phyloP scores from a whole-genome alignment of 2,113 vertebrate species.

The Neotragus pygmaeus region DNA sequence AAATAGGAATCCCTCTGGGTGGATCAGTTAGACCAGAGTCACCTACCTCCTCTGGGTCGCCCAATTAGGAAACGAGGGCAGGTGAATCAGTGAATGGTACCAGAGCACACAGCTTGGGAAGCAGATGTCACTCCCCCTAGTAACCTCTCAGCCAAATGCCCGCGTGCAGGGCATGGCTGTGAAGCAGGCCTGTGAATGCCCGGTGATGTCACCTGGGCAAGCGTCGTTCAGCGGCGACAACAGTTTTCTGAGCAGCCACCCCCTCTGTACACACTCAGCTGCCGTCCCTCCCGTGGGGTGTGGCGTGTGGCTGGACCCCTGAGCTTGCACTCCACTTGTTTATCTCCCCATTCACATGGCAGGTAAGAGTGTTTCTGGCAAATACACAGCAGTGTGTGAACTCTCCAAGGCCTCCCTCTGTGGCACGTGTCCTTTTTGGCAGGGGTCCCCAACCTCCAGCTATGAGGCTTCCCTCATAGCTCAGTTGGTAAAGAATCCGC shows the following conservation, averaged over 20 bases:
- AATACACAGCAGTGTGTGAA: neutral
- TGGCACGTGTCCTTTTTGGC: accelerated
- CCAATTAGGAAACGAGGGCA: neutral
- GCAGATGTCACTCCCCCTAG: neutral
- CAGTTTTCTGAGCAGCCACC: neutral
- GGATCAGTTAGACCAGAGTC: neutral
- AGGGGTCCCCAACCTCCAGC: neutral
- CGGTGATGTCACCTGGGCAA: neutral
- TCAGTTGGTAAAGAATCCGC: neutral
- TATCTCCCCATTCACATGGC: neutral
- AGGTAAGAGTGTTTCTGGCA: neutral
- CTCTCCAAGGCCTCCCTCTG: neutral
- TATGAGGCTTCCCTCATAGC: neutral
- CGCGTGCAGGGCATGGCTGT: accelerated
- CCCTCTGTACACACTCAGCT: neutral
- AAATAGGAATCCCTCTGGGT: neutral
- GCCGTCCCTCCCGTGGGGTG: neutral
- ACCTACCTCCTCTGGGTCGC: neutral
- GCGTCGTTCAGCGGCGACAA: neutral
- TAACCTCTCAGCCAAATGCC: neutral
- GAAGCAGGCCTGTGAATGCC: neutral
- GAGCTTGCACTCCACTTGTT: neutral
- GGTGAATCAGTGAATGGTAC: neutral
- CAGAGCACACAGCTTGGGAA: neutral
- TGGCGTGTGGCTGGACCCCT: too few species aligned